phyloP scores from a whole-genome alignment of 2,888 invertebrate species.

The Harpalus rufipes region DNA sequence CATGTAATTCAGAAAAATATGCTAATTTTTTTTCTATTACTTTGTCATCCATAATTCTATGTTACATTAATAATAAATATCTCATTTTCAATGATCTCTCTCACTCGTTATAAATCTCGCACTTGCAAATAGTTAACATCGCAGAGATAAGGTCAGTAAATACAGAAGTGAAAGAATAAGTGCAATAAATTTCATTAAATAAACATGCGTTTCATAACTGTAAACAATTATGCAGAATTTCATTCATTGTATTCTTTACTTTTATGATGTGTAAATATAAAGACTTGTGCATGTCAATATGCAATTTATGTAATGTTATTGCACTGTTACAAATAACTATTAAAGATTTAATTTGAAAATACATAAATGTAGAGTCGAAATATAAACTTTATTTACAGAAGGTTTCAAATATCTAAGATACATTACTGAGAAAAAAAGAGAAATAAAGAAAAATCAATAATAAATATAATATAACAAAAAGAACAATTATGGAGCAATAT shows the following conservation, averaged over 20 bases:
- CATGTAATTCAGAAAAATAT: conserved; percentile 39
- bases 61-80: conserved; percentile 33
- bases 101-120: conserved; percentile 8
- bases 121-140: conserved; percentile 23
- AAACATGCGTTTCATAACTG: not conserved
- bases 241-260: too few relatives aligned
- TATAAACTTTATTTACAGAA: too few relatives aligned
- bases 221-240: not conserved
- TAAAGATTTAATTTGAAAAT: too few relatives aligned
- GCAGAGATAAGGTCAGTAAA: not conserved
- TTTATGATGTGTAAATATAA: not conserved
- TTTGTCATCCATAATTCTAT: conserved; percentile 13
- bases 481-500: too few relatives aligned
- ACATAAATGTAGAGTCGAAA: too few relatives aligned
- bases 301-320: not conserved
- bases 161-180: not conserved
- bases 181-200: not conserved
- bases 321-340: not conserved
- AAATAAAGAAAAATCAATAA: too few relatives aligned
- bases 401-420: too few relatives aligned
- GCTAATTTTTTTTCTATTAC: conserved; percentile 39
- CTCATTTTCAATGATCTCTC: conserved; percentile 20
- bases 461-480: too few relatives aligned
- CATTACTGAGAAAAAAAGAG: too few relatives aligned
- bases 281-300: too few relatives aligned